Percentiles rank a stretch among this genome's conserved stretches.
Conservation (phyloP, 2,888 invertebrate species). For the Ormyrus rosae region DNA sequence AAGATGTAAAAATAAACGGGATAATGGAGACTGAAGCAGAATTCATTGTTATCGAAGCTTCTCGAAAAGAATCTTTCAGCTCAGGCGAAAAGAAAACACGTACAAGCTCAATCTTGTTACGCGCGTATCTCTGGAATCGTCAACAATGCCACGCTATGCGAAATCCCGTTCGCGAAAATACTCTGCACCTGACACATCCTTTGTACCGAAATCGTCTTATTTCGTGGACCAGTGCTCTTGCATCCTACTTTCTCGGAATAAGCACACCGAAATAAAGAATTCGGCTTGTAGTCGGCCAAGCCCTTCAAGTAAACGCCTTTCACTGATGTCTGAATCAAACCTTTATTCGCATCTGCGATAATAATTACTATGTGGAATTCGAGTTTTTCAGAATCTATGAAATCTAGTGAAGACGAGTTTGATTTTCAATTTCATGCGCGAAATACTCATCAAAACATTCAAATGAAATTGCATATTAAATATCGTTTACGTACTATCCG, state of each 20-base stretch:
- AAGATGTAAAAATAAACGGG: no score
- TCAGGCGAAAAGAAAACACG: constrained; percentile 47
- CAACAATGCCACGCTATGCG: constrained; percentile 46
- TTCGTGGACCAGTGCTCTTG: constrained; percentile 62
- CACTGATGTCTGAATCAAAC: no score
- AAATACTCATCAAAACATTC: no score
- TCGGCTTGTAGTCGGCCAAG: constrained; percentile 43
- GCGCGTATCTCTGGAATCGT: constrained; percentile 30
- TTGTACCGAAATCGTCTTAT: constrained; percentile 62
- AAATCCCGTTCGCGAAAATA: constrained; percentile 55
- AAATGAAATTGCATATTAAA: no score
- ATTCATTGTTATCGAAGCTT: constrained; percentile 39
- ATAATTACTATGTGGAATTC: no score
- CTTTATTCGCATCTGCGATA: no score
- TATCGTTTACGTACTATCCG: no score
- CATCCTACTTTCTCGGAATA: constrained; percentile 59
- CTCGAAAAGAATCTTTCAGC: constrained; percentile 27
- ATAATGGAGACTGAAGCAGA: neutral
- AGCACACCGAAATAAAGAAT: constrained; percentile 59
- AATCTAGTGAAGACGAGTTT: no score
- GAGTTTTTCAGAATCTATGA: no score
- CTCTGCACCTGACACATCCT: constrained; percentile 62
- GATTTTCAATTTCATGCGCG: no score
- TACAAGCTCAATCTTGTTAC: constrained; percentile 47
- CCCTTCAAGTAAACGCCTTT: neutral